Evolutionary conservation across 2,113 vertebrate genomes (phyloP).

Genomic region (Furnarius figulus): DNA sequence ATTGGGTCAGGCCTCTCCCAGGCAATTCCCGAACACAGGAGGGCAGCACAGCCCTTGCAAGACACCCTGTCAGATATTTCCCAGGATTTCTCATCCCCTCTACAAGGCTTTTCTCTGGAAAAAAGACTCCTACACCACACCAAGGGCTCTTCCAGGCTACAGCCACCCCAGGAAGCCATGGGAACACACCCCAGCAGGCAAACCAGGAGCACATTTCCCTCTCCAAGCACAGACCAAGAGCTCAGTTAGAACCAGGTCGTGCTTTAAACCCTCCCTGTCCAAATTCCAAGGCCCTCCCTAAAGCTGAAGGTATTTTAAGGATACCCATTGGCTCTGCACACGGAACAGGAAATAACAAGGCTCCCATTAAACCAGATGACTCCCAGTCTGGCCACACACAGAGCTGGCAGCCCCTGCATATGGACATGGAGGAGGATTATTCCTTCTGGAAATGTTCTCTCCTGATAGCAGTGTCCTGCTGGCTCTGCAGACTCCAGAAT

Average conservation of each 20-base stretch:
- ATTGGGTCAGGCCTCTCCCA: background rate
- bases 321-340: background rate
- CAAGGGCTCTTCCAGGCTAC: background rate
- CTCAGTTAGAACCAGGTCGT: background rate
- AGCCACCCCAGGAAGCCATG: background rate
- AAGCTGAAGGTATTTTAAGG: background rate
- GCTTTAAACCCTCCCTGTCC: background rate
- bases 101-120: background rate
- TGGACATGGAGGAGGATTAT: background rate
- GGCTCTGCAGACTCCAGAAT: background rate
- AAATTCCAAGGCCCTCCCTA: background rate
- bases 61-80: background rate
- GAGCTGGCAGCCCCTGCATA: background rate
- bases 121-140: background rate
- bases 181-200: background rate
- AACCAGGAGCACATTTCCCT: background rate
- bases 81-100: background rate
- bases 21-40: background rate
- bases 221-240: background rate
- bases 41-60: conserved; percentile 46
- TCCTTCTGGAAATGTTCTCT: background rate
- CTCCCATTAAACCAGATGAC: background rate
- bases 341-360: background rate
- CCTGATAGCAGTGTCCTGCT: background rate
- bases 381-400: background rate